These are phyloP conservation scores for Neotoxoptera formosana DNA, from an alignment of 1,140 invertebrate genomes.

Conservation along the genomic window DNA sequence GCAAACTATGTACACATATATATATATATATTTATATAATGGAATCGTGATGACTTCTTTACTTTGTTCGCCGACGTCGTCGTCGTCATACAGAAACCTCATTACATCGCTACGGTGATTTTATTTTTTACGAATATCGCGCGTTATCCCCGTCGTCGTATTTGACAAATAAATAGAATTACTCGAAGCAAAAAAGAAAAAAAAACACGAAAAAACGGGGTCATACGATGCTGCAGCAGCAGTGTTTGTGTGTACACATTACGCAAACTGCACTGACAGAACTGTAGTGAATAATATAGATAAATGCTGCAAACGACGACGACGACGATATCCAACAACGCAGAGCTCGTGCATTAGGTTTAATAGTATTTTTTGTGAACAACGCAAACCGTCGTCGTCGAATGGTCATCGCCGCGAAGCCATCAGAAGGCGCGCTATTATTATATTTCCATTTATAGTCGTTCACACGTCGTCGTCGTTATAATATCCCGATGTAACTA, in stretches of 20 bases:
- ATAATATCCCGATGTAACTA: background rate
- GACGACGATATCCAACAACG: no score
- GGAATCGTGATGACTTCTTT: background rate
- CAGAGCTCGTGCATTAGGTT: no score
- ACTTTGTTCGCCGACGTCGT: background rate
- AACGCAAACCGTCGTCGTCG: background rate
- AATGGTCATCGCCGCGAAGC: background rate
- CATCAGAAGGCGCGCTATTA: background rate
- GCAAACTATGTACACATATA: background rate
- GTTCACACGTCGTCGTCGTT: no score
- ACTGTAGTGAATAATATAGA: background rate
- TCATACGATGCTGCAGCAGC: background rate
- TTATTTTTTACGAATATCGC: background rate
- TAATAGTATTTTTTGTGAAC: no score
- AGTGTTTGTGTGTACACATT: background rate
- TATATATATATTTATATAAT: background rate
- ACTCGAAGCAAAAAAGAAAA: background rate
- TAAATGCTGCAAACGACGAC: no score
- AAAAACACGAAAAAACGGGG: background rate
- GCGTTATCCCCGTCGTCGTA: background rate
- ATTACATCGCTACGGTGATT: constrained; percentile 27
- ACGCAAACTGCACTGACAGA: background rate
- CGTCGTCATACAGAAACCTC: background rate
- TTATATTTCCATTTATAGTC: background rate
- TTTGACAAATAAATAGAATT: background rate